Evolutionary conservation across 2,797 vertebrate species (phyloP).

Genomic region (Podargus strigoides): DNA sequence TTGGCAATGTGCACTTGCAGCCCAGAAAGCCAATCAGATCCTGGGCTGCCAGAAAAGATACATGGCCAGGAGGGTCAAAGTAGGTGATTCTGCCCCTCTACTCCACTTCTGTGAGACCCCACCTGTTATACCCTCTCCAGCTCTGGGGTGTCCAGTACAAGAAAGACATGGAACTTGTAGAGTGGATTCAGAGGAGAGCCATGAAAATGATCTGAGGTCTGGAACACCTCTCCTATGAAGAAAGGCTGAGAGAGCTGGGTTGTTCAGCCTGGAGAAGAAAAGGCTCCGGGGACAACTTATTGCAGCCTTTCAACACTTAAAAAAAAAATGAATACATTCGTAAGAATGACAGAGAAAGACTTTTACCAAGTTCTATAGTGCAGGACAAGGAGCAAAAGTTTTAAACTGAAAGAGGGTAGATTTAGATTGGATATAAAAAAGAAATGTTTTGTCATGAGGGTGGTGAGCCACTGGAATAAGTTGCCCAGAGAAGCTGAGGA

Average conservation of each 20-base stretch:
- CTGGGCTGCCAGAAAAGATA: neutral
- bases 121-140: neutral
- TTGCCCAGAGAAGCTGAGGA: neutral
- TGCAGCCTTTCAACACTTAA: too few relatives aligned
- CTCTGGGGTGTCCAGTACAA: neutral
- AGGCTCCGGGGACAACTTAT: neutral
- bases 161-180: neutral
- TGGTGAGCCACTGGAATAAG: neutral
- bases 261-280: neutral
- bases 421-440: neutral
- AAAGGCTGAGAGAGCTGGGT: neutral
- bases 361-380: too few relatives aligned
- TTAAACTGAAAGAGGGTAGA: neutral
- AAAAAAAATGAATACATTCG: too few relatives aligned
- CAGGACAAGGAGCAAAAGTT: neutral
- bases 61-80: too few relatives aligned
- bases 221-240: neutral
- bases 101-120: neutral
- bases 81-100: neutral
- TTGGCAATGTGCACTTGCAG: too few relatives aligned
- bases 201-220: neutral
- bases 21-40: neutral
- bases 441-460: neutral
- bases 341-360: neutral
- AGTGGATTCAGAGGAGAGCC: neutral